Conservation (phyloP, 2,113 vertebrate genomes). For the Meriones unguiculatus region DNA sequence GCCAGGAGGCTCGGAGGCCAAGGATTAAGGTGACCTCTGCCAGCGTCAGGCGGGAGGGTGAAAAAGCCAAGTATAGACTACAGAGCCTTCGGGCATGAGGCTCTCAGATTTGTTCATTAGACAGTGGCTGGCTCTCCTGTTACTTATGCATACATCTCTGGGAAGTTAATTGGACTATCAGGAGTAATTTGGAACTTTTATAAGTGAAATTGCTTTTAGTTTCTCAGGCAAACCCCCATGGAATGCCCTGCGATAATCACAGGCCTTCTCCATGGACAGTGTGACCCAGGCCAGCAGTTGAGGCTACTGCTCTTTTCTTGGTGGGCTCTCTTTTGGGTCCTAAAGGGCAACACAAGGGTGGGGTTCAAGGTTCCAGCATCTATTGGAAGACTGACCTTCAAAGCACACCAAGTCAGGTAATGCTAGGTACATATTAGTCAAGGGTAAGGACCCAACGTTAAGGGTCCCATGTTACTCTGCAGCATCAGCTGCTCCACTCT, state of each 20-base stretch:
- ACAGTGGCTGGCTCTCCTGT: not conserved
- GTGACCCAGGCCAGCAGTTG: rapidly evolving
- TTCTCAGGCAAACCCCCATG: not conserved
- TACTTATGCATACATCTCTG: not conserved
- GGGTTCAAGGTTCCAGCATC: rapidly evolving
- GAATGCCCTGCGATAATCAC: not conserved
- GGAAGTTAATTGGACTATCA: conserved; percentile 20
- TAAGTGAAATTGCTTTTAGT: conserved; percentile 15
- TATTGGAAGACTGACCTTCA: not conserved
- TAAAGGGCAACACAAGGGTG: not conserved
- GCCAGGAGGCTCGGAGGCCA: not conserved
- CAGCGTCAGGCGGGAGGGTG: rapidly evolving
- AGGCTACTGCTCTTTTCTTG: not conserved
- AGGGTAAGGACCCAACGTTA: no score
- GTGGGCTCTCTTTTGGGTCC: rapidly evolving
- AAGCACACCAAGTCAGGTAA: not conserved
- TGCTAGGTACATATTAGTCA: not conserved
- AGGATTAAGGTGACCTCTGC: not conserved
- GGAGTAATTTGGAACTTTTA: conserved; percentile 33
- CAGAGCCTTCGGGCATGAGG: not conserved
- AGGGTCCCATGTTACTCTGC: not conserved
- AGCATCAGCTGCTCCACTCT: not conserved
- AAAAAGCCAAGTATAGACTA: not conserved
- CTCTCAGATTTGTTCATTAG: not conserved
- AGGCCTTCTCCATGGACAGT: rapidly evolving